phyloP scores from a whole-genome alignment of 2,888 invertebrate genomes.

The Saturnia japonica region DNA sequence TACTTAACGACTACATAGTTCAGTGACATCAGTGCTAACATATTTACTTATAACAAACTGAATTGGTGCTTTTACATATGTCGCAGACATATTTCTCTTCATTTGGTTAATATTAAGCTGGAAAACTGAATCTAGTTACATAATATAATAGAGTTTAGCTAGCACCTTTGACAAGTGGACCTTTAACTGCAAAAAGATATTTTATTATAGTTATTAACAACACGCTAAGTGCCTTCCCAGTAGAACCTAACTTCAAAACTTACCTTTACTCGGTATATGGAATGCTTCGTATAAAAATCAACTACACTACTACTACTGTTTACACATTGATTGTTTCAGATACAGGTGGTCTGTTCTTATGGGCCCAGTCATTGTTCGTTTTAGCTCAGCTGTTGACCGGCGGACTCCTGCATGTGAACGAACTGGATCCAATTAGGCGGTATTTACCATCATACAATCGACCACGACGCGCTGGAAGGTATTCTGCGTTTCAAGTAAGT shows the following conservation, averaged over 20 bases:
- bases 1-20: too few species aligned
- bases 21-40: too few species aligned
- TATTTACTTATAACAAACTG: neutral
- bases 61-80: neutral
- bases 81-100: neutral
- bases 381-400: slow-evolving; percentile 95
- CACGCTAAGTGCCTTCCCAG: neutral
- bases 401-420: slow-evolving; percentile 94
- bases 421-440: slow-evolving; percentile 96
- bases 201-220: neutral
- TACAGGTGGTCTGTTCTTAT: slow-evolving; percentile 88
- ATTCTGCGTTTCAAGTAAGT: slow-evolving; percentile 96
- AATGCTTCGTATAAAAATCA: neutral
- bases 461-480: slow-evolving; percentile 94
- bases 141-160: too few species aligned
- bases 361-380: slow-evolving; percentile 98
- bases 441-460: slow-evolving; percentile 98
- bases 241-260: neutral
- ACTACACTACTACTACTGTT: too few species aligned
- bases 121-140: too few species aligned
- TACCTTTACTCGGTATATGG: neutral
- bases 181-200: neutral
- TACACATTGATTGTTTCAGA: slow-evolving; percentile 41
- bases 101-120: neutral
- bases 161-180: neutral